Evolutionary conservation across 2,888 invertebrate species (phyloP).

Genomic region (Ecdyonurus torrentis): DNA sequence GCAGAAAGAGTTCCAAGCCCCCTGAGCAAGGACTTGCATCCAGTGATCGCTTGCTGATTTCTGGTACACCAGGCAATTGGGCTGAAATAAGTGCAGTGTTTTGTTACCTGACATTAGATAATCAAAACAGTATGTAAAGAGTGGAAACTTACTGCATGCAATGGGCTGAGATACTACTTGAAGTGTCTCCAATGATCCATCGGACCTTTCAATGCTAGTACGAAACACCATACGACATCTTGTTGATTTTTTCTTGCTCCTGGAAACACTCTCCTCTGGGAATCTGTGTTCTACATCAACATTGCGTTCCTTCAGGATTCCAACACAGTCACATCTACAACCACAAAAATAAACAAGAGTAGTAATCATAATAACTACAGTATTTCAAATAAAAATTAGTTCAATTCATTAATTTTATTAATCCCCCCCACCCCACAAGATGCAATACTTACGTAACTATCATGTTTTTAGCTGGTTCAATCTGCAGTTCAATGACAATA

Average conservation of each 20-base stretch:
- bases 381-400: constrained; percentile 1
- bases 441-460: constrained; percentile 42
- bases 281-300: constrained; percentile 88
- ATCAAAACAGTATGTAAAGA: neutral
- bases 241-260: constrained; percentile 81
- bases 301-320: constrained; percentile 86
- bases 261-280: constrained; percentile 61
- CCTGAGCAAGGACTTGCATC: constrained; percentile 63
- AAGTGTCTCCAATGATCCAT: constrained; percentile 63
- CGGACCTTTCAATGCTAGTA: constrained; percentile 58
- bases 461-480: constrained; percentile 82
- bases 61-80: constrained; percentile 82
- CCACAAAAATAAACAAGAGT: constrained; percentile 5
- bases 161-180: constrained; percentile 84
- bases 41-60: constrained; percentile 78
- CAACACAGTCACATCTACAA: constrained; percentile 80
- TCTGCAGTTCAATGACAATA: constrained; percentile 78
- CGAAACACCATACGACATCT: constrained; percentile 90
- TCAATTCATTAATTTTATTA: neutral
- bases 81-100: constrained; percentile 35
- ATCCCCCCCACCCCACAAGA: no score
- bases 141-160: constrained; percentile 70
- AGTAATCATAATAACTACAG: neutral
- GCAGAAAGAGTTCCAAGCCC: constrained; percentile 68
- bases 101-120: neutral